These are phyloP conservation scores for Phoxinus dragarum DNA, from an alignment of 2,797 vertebrate species.

Conservation along the genomic window DNA sequence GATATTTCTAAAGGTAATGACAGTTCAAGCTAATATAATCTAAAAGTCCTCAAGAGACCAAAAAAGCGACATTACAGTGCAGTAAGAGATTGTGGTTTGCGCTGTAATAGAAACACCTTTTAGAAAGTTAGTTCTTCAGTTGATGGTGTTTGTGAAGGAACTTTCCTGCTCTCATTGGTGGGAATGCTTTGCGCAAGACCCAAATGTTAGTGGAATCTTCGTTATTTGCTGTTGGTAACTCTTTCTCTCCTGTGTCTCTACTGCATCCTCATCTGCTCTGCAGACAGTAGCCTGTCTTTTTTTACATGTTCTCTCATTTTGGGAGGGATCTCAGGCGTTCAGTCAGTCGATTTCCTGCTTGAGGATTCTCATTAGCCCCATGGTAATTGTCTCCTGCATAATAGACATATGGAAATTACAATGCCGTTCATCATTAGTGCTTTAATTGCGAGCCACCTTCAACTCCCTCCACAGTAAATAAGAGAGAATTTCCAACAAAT, in stretches of 20 bases:
- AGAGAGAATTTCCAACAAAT: conserved; percentile 55
- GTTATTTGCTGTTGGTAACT: background rate
- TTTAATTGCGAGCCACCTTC: conserved; percentile 76
- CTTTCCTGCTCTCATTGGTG: background rate
- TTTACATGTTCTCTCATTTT: conserved; percentile 50
- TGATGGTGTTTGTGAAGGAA: background rate
- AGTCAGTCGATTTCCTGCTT: conserved; percentile 67
- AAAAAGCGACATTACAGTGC: background rate
- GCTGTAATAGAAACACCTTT: background rate
- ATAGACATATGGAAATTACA: conserved; percentile 82
- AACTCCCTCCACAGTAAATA: conserved; percentile 69
- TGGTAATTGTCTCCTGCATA: conserved; percentile 77
- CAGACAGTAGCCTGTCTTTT: conserved; percentile 56
- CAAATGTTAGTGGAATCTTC: background rate
- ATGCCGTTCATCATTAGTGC: conserved; percentile 83
- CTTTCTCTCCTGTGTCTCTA: background rate
- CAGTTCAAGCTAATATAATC: conserved; percentile 21
- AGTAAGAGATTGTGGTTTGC: background rate
- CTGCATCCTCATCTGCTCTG: conserved; percentile 8
- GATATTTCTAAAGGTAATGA: conserved; percentile 39
- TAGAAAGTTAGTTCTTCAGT: conserved; percentile 7
- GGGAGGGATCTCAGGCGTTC: conserved; percentile 69
- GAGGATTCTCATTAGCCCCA: conserved; percentile 76
- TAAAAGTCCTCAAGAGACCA: conserved; percentile 19
- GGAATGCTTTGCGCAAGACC: background rate